Evolutionary conservation across 2,113 vertebrate species (phyloP).

Genomic region (Ploceus nigricollis): DNA sequence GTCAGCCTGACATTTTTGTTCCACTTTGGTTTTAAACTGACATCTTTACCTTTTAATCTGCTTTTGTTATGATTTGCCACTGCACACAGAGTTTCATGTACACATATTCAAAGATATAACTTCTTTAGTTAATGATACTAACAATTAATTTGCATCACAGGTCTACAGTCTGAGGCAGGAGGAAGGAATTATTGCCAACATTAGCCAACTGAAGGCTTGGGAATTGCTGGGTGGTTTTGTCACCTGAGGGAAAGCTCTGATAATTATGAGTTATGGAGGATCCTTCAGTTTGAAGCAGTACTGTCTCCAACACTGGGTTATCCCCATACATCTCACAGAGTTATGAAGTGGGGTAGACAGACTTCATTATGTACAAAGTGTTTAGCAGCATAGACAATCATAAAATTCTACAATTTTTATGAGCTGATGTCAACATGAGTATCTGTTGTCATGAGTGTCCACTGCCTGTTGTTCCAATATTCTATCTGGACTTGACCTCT

Average conservation of each 20-base stretch:
- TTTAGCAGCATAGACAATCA: neutral
- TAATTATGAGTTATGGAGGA: neutral
- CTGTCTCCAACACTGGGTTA: neutral
- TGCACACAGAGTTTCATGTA: neutral
- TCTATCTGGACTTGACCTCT: neutral
- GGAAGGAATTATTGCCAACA: neutral
- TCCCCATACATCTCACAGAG: neutral
- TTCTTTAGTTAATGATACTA: neutral
- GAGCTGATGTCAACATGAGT: neutral
- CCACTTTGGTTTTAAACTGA: neutral
- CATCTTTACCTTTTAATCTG: neutral
- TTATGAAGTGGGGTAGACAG: neutral
- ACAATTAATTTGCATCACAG: neutral
- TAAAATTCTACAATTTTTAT: neutral
- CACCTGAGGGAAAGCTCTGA: neutral
- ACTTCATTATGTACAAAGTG: neutral
- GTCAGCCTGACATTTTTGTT: neutral
- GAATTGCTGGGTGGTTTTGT: neutral
- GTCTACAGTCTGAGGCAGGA: neutral
- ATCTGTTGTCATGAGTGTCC: neutral
- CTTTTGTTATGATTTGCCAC: neutral
- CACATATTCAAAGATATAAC: neutral
- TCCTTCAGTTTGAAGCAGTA: neutral
- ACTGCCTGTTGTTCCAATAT: neutral
- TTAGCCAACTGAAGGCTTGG: neutral